phyloP scores from a whole-genome alignment of 2,113 vertebrate species.

The Thryonomys swinderianus region DNA sequence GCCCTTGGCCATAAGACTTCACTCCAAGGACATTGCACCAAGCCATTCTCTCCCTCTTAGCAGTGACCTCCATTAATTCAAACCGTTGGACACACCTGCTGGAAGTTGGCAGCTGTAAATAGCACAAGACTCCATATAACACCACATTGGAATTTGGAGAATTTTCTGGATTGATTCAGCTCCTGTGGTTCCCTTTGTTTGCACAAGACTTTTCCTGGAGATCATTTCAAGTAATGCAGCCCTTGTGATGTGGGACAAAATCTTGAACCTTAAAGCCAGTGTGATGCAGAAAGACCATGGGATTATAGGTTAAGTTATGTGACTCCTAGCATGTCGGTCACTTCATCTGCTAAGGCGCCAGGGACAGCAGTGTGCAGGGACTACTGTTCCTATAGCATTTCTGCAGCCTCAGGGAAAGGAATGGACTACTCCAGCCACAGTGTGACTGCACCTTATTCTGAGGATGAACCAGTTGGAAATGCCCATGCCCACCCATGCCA shows the following conservation, averaged over 20 bases:
- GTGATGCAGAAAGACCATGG: background rate
- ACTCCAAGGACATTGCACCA: background rate
- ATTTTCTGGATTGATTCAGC: background rate
- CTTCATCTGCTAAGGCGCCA: background rate
- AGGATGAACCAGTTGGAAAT: background rate
- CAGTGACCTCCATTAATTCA: background rate
- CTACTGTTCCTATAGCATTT: background rate
- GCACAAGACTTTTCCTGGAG: constrained; percentile 48
- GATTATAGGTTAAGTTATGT: background rate
- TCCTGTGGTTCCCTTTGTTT: constrained; percentile 14
- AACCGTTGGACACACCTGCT: background rate
- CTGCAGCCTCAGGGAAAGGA: background rate
- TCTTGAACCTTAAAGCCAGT: background rate
- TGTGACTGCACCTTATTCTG: background rate
- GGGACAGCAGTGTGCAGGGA: background rate
- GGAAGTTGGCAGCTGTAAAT: background rate
- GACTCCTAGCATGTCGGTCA: background rate
- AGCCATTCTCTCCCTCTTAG: background rate
- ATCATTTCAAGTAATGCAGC: constrained; percentile 33
- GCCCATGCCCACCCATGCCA: background rate
- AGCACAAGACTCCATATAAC: background rate
- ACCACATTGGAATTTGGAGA: constrained; percentile 13
- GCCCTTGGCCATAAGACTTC: background rate
- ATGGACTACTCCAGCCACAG: too few species aligned
- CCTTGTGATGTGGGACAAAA: background rate